Evolutionary conservation across 2,797 vertebrate species (phyloP).

Genomic region (Psittacula derbiana): DNA sequence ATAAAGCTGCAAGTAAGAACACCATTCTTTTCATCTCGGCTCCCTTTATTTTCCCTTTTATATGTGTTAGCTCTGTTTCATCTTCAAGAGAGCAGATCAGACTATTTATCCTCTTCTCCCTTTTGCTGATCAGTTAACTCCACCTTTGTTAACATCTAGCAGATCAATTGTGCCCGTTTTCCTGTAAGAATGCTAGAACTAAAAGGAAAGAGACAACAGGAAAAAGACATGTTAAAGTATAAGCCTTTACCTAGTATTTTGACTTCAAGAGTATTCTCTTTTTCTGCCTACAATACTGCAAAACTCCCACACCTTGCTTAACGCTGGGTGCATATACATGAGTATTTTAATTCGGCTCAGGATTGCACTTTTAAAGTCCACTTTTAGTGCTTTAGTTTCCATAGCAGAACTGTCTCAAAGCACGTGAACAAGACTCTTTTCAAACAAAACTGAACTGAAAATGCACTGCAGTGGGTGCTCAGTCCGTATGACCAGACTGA

Average conservation of each 20-base stretch:
- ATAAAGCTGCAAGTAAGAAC: not conserved
- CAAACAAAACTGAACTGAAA: not conserved
- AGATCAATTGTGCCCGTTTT: not conserved
- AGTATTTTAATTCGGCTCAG: not conserved
- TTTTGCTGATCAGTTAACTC: not conserved
- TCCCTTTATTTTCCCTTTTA: not conserved
- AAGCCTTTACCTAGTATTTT: not conserved
- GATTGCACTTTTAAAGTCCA: not conserved
- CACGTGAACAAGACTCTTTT: not conserved
- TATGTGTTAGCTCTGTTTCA: not conserved
- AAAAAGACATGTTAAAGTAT: not conserved
- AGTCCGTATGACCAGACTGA: rapidly evolving
- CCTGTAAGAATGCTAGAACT: not conserved
- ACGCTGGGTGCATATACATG: not conserved
- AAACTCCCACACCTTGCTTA: not conserved
- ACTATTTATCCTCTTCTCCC: not conserved
- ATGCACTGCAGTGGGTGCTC: not conserved
- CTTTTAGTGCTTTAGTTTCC: not conserved
- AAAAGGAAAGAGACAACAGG: not conserved
- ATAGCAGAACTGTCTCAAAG: not conserved
- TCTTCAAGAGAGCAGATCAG: not conserved
- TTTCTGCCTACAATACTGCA: not conserved
- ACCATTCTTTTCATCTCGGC: not conserved
- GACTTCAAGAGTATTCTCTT: not conserved
- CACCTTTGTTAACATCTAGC: not conserved